Base-by-base conservation (phyloP, 2,888 invertebrate genomes). In the Chironomus riparius region DNA sequence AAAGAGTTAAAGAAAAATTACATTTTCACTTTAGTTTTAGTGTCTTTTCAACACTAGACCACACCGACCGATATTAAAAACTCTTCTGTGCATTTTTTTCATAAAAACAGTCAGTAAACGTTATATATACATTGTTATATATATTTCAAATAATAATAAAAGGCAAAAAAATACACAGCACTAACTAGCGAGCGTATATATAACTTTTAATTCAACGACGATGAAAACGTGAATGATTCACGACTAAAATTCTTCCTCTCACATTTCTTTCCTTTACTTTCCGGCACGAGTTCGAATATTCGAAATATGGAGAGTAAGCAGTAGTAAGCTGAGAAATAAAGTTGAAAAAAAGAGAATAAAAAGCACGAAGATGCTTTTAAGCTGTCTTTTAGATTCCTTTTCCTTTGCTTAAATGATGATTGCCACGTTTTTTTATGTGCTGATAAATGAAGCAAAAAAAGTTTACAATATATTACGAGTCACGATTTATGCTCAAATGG, bases 191-290 rank as follows among this genome's bases (percentile, higher is more conserved):
- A 56, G 65, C 65, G 65, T 21, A 13, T 24, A n/a, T n/a, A 65
- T 21, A 65, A 65, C 21, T 65, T 65, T 65, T 65, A 24, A 21
- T 65, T 22, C 65, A 65, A 65, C 65, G 65, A 65, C 65, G 65
- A 65, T 65, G 65, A 24, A 65, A 65, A 65, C 21, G 65, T 65
- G 65, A 65, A 65, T 65, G 65, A 65, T 65, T 65, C 65, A 65
- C 65, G 21, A 24, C 21, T 13, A 12, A 65, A 18, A 21, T 65
- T 65, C 21, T 65, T 22, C 18, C 56, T 56, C 65, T 65, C 65
- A 24, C 65, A 65, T 21, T 65, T 38, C 38, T 38, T 38, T 38
- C 38, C 38, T 38, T 38, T 38, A 38, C 10, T 65, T 65, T 65
- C 65, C 65, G 65, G 65, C 56, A 56, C n/a, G 15, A 18, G 56